A percentile compares a stretch with the other conserved stretches of the same genome.
Evolutionary conservation across 30 jellyfish, hydroid and myxozoan genomes (phyloP).

Genomic region (Chrysaora quinquecirrha): DNA sequence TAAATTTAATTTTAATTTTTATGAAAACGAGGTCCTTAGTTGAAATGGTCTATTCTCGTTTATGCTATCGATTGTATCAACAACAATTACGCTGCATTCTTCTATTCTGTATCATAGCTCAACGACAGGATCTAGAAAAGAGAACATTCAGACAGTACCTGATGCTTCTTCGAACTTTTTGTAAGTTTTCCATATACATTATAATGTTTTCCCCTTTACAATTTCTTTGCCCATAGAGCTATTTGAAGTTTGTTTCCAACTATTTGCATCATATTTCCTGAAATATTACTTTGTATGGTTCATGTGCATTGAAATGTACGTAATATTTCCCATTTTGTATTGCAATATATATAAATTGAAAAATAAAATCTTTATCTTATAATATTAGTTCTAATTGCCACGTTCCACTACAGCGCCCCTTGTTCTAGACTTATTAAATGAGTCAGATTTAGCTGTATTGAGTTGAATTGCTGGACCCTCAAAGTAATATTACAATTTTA

Average conservation of each 20-base stretch:
- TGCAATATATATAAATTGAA: neutral
- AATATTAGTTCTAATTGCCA: no score
- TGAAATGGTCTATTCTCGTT: neutral
- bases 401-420: no score
- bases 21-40: no score
- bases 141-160: neutral
- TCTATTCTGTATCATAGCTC: neutral
- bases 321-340: neutral
- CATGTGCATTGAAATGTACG: neutral
- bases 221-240: neutral
- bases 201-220: neutral
- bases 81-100: neutral
- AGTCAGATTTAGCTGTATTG: no score
- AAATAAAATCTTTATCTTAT: neutral
- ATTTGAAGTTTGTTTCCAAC: no score
- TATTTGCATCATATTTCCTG: no score
- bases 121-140: no score
- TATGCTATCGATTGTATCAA: neutral
- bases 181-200: neutral
- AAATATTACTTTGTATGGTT: no score
- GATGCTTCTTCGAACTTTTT: neutral
- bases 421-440: no score
- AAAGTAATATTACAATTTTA: no score
- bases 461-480: no score
- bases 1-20: no score